phyloP scores from a whole-genome alignment of 2,888 invertebrate species.

The Rhamphomyia laevipes region DNA sequence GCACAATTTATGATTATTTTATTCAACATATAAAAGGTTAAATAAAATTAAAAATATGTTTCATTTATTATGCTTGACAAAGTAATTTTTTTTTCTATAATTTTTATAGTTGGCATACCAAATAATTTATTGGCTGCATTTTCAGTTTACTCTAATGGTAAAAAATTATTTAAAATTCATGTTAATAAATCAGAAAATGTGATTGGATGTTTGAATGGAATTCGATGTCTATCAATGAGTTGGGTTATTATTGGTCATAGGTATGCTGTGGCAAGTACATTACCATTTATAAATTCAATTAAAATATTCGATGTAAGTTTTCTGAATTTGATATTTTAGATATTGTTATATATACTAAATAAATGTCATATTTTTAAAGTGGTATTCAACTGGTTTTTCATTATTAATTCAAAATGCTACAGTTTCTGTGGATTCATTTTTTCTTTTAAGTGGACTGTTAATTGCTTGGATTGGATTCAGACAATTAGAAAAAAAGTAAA shows the following conservation, averaged over 20 bases:
- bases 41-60: too few relatives aligned
- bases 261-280: constrained; percentile 13
- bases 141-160: constrained; percentile 38
- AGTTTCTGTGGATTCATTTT: constrained; percentile 52
- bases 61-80: too few relatives aligned
- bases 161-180: constrained; percentile 34
- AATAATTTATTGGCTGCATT: constrained; percentile 28
- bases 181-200: constrained; percentile 29
- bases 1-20: constrained; percentile 13
- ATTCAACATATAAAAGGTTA: not conserved
- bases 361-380: constrained; percentile 15
- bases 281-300: not conserved
- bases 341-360: not conserved
- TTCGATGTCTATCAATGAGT: constrained; percentile 39
- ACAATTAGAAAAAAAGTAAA: constrained; percentile 32
- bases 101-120: constrained; percentile 16
- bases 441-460: constrained; percentile 48
- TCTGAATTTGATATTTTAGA: not conserved
- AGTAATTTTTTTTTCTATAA: too few relatives aligned
- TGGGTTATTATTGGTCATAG: constrained; percentile 41
- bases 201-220: constrained; percentile 38
- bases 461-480: constrained; percentile 38
- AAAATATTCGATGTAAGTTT: not conserved
- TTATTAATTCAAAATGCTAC: constrained; percentile 38
- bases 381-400: constrained; percentile 30